These are phyloP conservation scores for Rugalucina vietnamica DNA, from an alignment of 2,888 invertebrate species.

Conservation along the genomic window DNA sequence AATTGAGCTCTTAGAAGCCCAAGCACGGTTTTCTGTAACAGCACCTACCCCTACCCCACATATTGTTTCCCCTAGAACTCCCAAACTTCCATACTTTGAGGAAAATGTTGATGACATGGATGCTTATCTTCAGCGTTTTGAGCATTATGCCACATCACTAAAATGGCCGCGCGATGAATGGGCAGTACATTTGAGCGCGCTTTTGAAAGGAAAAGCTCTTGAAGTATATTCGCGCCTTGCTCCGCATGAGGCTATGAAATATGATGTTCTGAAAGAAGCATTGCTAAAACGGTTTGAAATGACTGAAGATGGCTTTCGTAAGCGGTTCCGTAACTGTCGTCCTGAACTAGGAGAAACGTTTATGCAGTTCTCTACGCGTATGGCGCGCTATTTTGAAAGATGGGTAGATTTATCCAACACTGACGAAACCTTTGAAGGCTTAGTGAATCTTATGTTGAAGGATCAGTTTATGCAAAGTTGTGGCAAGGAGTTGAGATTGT, in stretches of 20 bases:
- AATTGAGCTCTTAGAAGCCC: background rate
- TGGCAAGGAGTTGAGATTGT: constrained; percentile 14
- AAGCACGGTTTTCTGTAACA: background rate
- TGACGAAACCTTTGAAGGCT: constrained; percentile 12
- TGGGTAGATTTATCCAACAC: constrained; percentile 34
- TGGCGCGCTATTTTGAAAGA: constrained; percentile 23
- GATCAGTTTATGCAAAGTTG: constrained; percentile 30
- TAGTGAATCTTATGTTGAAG: constrained; percentile 26
- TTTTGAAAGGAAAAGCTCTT: constrained; percentile 17
- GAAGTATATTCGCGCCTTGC: constrained; percentile 24
- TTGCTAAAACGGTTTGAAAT: constrained; percentile 19
- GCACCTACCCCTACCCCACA: background rate
- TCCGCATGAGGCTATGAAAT: background rate
- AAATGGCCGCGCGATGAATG: constrained; percentile 5
- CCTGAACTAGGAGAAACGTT: constrained; percentile 30
- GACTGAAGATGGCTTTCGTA: constrained; percentile 29
- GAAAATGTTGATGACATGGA: background rate
- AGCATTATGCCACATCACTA: background rate
- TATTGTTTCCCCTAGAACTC: background rate
- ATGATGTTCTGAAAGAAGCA: constrained; percentile 21
- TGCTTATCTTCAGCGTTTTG: background rate
- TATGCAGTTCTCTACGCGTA: constrained; percentile 5
- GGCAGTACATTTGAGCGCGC: constrained; percentile 10
- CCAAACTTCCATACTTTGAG: background rate
- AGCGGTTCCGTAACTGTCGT: constrained; percentile 17